Conservation (phyloP, 2,797 vertebrate species). For the Rhyacichthys aspro region DNA sequence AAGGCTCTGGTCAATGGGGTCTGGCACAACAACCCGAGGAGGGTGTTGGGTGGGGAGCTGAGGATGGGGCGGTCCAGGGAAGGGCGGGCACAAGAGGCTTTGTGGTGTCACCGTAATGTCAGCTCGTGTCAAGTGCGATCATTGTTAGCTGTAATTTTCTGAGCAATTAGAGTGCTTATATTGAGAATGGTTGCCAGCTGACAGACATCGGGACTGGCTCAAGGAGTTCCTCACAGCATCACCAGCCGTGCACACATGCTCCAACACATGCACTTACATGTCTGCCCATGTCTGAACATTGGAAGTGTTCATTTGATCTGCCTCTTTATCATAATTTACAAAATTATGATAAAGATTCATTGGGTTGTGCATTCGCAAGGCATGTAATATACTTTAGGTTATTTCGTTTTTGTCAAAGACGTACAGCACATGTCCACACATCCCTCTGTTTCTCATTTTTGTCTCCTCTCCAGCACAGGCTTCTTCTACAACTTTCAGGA, state of each 20-base stretch:
- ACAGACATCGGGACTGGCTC: slow-evolving; percentile 68
- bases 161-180: slow-evolving; percentile 90
- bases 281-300: slow-evolving; percentile 19
- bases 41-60: slow-evolving; percentile 40
- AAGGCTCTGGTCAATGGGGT: slow-evolving; percentile 72
- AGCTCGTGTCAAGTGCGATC: slow-evolving; percentile 84
- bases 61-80: slow-evolving; percentile 7
- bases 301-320: not conserved
- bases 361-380: too few species aligned
- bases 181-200: slow-evolving; percentile 77
- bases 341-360: too few species aligned
- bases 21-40: slow-evolving; percentile 68
- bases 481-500: slow-evolving; percentile 69
- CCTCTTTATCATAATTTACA: slow-evolving; percentile 3
- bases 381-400: too few species aligned
- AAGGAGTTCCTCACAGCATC: slow-evolving; percentile 69
- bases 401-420: too few species aligned
- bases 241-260: slow-evolving; percentile 39
- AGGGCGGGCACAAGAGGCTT: slow-evolving; percentile 38
- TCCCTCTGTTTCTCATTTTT: slow-evolving; percentile 1
- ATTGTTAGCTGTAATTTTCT: slow-evolving; percentile 84
- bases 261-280: slow-evolving; percentile 16
- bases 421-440: too few species aligned
- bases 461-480: slow-evolving; percentile 13
- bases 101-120: slow-evolving; percentile 77